phyloP scores from a whole-genome alignment of 2,797 vertebrate species.

The Gymnocypris eckloni region DNA sequence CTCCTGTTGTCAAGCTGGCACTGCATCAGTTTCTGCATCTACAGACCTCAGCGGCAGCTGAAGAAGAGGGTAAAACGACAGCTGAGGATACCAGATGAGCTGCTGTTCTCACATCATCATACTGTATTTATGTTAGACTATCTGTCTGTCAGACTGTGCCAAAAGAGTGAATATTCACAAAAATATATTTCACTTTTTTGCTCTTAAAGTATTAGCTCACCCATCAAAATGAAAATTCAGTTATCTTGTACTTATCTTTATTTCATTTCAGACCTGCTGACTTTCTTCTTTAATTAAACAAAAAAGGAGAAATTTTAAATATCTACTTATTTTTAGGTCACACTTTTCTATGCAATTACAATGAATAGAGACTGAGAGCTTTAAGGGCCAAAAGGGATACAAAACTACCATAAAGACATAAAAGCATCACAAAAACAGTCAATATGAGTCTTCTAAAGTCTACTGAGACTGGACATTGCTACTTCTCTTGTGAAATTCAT shows the following conservation, averaged over 20 bases:
- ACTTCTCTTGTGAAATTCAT: no score
- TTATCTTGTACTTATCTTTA: background rate
- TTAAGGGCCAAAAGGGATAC: no score
- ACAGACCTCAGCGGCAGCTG: constrained; percentile 30
- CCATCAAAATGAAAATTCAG: background rate
- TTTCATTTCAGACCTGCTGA: constrained; percentile 3
- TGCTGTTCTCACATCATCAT: constrained; percentile 25
- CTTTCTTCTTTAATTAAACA: background rate
- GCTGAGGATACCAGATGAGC: constrained; percentile 35
- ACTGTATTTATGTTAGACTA: background rate
- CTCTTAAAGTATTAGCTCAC: background rate
- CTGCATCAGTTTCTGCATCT: constrained; percentile 32
- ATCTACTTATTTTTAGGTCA: background rate
- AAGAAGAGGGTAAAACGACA: constrained; percentile 35
- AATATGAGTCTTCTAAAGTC: no score
- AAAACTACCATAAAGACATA: no score
- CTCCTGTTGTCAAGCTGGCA: constrained; percentile 40
- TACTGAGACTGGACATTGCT: no score
- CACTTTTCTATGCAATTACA: background rate
- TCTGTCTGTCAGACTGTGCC: constrained; percentile 17
- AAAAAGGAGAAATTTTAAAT: background rate
- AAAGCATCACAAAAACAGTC: no score
- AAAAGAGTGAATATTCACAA: background rate
- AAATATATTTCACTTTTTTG: background rate
- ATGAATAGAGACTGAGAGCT: no score